Evolutionary conservation across 1,140 invertebrate genomes (phyloP).

Genomic region (Papilio polyxenes): DNA sequence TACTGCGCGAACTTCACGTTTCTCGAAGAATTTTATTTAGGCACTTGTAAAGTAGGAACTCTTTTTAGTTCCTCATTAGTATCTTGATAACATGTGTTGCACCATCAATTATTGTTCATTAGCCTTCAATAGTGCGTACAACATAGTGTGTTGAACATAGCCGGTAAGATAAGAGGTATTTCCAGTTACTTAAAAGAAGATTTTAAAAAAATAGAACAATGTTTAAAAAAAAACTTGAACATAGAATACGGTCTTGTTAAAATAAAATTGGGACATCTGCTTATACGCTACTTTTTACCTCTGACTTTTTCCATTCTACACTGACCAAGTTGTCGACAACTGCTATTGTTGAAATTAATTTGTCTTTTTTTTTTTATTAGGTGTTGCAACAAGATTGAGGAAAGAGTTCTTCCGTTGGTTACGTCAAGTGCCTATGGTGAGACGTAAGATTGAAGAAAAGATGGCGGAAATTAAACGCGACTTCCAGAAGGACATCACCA

Average conservation of each 20-base stretch:
- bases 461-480: constrained; percentile 83
- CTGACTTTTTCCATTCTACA: too few species aligned
- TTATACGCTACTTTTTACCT: too few species aligned
- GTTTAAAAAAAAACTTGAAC: too few species aligned
- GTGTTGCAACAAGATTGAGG: constrained; percentile 83
- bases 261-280: too few species aligned
- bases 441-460: constrained; percentile 87
- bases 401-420: constrained; percentile 86
- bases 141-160: constrained; percentile 19
- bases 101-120: constrained; percentile 10
- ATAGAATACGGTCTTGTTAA: too few species aligned
- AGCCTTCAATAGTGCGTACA: neutral
- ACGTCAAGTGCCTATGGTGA: constrained; percentile 87
- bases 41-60: neutral
- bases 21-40: neutral
- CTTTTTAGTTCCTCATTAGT: neutral
- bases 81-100: neutral
- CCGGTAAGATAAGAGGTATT: neutral
- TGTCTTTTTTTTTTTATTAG: constrained; percentile 71
- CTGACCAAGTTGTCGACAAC: too few species aligned
- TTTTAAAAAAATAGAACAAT: too few species aligned
- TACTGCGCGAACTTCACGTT: neutral
- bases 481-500: constrained; percentile 86
- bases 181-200: too few species aligned
- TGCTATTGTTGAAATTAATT: too few species aligned